Base-by-base conservation (phyloP, 2,113 vertebrate species). In the Speoplatyrhinus poulsoni region DNA sequence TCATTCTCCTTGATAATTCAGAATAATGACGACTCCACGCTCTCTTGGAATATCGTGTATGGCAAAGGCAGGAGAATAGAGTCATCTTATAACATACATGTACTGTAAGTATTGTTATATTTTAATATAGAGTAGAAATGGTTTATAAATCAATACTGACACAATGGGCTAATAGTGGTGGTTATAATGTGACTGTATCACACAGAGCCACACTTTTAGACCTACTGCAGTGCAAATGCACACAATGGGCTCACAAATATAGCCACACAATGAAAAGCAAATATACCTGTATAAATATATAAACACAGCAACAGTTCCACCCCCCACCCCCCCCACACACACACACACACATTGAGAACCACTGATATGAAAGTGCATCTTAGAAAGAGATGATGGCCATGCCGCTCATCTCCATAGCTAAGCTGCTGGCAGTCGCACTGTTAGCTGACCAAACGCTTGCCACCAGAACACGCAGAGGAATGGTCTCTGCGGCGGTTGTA, bases 11-110 rank as follows among this genome's bases (percentile, higher is more conserved):
- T 67, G 65, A 75, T 80, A 72, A 84, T 79, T 79, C 79, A 84
- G 79, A 88, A 67, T 85, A 83, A 87, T 76, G 58, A 86, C 70
- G 79, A 82, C 80, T 85, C 70, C 50, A 74, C 76, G 75, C 69
- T 17, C 63, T 46, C 46, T 56, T 69, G 75, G 75, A 32, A 17
- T 54, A 66, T 76, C 67, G 54, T 41, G 56, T 0, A 2, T 46
- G 50, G 33, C 41, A 60, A 68, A 60, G 6, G 17, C 32, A 12
- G 56, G 32, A 11, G 49, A 3, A 13, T 56, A 36, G 46, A 71
- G 67, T 60, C 4, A 12, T 54, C n/a, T n/a, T 3, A 54, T 9
- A 65, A 71, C 26, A 63, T 26, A n/a, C 61, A 33, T 71, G 62
- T 16, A 60, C 65, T 33, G 65, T 12, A 52, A 52, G 13, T 11